Conservation (phyloP, 2,888 invertebrate genomes). For the Prenolepis imparis region DNA sequence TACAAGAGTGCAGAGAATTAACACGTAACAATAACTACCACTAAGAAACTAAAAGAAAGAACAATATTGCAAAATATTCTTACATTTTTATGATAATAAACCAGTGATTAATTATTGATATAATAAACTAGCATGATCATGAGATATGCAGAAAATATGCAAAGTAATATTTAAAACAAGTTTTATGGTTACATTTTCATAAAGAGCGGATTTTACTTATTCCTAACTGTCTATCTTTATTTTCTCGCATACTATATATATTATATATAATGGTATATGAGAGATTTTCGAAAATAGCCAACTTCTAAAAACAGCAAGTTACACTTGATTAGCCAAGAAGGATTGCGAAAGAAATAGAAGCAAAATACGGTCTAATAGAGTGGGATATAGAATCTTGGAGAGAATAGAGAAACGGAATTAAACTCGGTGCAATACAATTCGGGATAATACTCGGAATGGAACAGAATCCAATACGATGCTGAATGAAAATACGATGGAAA, state of each 20-base stretch:
- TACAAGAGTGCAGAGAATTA: neutral
- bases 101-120: neutral
- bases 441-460: slow-evolving; percentile 22
- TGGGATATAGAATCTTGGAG: neutral
- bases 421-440: slow-evolving; percentile 34
- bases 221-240: neutral
- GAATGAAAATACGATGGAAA: slow-evolving; percentile 34
- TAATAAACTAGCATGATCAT: neutral
- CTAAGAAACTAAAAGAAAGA: neutral
- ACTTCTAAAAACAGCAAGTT: neutral
- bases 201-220: neutral
- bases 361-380: neutral
- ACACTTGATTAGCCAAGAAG: neutral
- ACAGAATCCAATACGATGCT: slow-evolving; percentile 22
- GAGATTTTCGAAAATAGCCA: neutral
- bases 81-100: neutral
- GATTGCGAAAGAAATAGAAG: neutral
- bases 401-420: slow-evolving; percentile 27
- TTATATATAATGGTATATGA: neutral
- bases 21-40: neutral
- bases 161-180: neutral
- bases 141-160: neutral
- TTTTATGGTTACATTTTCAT: neutral
- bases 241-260: neutral
- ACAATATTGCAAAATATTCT: neutral